Conservation (phyloP, 2,888 invertebrate genomes). For the Tipula confusa region DNA sequence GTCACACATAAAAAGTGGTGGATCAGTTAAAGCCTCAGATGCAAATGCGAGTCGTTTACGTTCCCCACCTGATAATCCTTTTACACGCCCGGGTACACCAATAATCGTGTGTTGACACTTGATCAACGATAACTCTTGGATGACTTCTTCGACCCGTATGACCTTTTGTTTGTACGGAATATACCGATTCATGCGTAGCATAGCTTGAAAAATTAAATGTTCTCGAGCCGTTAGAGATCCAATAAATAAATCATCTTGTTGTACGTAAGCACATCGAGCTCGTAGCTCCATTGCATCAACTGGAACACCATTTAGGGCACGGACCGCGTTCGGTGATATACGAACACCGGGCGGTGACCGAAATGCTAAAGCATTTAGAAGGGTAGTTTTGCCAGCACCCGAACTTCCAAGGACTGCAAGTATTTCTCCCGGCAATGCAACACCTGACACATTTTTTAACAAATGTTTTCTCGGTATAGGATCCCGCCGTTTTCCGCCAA, state of each 20-base stretch:
- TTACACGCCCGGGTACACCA: conserved; percentile 79
- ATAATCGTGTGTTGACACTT: conserved; percentile 90
- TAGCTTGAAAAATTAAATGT: conserved; percentile 83
- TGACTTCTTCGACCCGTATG: conserved; percentile 78
- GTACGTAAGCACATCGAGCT: conserved; percentile 83
- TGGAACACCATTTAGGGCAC: conserved; percentile 70
- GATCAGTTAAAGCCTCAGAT: conserved; percentile 93
- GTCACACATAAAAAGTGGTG: conserved; percentile 92
- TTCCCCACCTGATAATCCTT: conserved; percentile 95
- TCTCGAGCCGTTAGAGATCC: conserved; percentile 85
- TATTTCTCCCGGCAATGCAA: conserved; percentile 80
- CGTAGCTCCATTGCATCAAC: conserved; percentile 67
- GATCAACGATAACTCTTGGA: conserved; percentile 74
- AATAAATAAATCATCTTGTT: conserved; percentile 90
- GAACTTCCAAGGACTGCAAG: conserved; percentile 85
- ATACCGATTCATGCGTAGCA: conserved; percentile 78
- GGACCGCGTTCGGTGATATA: conserved; percentile 54
- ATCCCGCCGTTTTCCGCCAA: conserved; percentile 46
- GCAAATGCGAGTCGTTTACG: conserved; percentile 93
- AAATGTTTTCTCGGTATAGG: conserved; percentile 61
- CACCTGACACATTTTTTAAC: conserved; percentile 71
- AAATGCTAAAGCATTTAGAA: conserved; percentile 83
- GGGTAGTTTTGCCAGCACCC: conserved; percentile 92
- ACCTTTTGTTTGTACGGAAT: conserved; percentile 70
- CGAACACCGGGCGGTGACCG: conserved; percentile 67